These are phyloP conservation scores for Anastrepha obliqua DNA, from an alignment of 1,140 invertebrate genomes.

Conservation along the genomic window DNA sequence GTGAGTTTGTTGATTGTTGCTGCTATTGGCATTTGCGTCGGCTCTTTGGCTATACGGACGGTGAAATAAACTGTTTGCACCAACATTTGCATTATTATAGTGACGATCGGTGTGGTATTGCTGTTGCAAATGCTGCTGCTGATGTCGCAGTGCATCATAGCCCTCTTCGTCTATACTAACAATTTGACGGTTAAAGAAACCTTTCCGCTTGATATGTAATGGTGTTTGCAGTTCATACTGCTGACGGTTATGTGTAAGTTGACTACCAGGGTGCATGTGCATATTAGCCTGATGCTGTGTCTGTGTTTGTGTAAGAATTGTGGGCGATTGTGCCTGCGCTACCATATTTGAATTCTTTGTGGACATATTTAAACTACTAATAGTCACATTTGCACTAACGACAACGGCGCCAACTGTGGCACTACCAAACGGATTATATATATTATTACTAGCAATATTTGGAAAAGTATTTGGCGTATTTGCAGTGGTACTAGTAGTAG, in stretches of 20 bases:
- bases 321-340: background rate
- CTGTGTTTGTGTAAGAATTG: slow-evolving; percentile 36
- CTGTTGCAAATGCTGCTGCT: slow-evolving; percentile 5
- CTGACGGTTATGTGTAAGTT: slow-evolving; percentile 4
- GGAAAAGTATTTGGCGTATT: slow-evolving; percentile 58
- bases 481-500: slow-evolving; percentile 8
- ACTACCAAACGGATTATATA: slow-evolving; percentile 3
- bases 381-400: slow-evolving; percentile 52
- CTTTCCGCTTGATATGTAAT: slow-evolving; percentile 59
- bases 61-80: slow-evolving; percentile 1
- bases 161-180: slow-evolving; percentile 62
- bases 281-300: slow-evolving; percentile 26
- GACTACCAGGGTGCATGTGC: background rate
- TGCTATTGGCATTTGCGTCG: slow-evolving; percentile 21
- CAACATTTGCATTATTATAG: background rate
- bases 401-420: slow-evolving; percentile 23
- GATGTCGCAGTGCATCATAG: slow-evolving; percentile 36
- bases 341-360: slow-evolving; percentile 40
- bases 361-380: slow-evolving; percentile 54
- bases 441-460: slow-evolving; percentile 59
- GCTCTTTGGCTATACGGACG: background rate
- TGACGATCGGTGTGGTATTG: background rate
- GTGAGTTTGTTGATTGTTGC: slow-evolving; percentile 10
- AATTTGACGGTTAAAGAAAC: slow-evolving; percentile 61
- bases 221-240: slow-evolving; percentile 43